phyloP scores from a whole-genome alignment of 2,888 invertebrate genomes.

The Netelia virgata region DNA sequence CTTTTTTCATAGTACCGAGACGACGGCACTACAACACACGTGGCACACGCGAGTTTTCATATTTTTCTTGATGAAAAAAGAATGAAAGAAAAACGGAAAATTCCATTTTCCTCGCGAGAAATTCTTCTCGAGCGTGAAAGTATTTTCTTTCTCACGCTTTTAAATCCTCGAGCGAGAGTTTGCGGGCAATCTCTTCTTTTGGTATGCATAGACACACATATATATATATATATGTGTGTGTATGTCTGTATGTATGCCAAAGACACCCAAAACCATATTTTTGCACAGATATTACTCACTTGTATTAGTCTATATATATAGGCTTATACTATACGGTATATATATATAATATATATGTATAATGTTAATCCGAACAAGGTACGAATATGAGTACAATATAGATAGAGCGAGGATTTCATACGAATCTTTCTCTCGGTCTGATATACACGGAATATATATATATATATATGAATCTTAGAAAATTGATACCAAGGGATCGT shows the following conservation, averaged over 20 bases:
- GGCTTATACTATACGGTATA: too few species aligned
- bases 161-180: slow-evolving; percentile 12
- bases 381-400: not conserved
- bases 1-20: not conserved
- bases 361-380: not conserved
- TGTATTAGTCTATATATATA: not conserved
- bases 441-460: not conserved
- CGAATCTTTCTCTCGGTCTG: not conserved
- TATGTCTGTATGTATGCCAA: too few species aligned
- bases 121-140: not conserved
- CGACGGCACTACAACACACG: not conserved
- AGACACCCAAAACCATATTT: too few species aligned
- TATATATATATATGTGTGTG: not conserved
- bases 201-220: not conserved
- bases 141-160: not conserved
- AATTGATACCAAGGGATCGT: slow-evolving; percentile 28
- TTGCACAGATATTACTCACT: too few species aligned
- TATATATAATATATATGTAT: too few species aligned
- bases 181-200: not conserved
- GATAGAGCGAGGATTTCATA: not conserved
- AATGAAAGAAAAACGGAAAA: not conserved
- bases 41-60: not conserved
- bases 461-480: not conserved
- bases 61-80: not conserved
- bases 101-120: not conserved